Evolutionary conservation across 1,140 invertebrate genomes (phyloP).

Genomic region (Proctacanthus coquilletti): DNA sequence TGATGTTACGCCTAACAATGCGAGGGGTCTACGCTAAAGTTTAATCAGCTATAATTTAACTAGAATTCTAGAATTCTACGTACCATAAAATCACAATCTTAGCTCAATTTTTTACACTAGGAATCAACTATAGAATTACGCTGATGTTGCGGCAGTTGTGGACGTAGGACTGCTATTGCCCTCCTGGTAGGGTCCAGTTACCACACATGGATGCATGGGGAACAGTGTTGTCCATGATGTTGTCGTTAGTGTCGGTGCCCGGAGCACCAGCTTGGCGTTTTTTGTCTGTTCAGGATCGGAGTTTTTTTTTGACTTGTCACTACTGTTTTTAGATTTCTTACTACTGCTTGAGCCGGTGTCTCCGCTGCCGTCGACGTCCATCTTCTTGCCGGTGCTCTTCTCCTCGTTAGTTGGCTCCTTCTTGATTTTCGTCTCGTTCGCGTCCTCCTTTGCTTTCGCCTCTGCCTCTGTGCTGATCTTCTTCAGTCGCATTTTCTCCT

Average conservation of each 20-base stretch:
- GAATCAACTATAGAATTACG: no score
- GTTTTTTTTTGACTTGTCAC: slow-evolving; percentile 9
- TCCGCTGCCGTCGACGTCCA: slow-evolving; percentile 25
- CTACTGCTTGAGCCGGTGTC: slow-evolving; percentile 10
- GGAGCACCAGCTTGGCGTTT: slow-evolving; percentile 45
- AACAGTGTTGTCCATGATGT: slow-evolving; percentile 72
- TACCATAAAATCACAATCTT: no score
- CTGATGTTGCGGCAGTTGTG: slow-evolving; percentile 18
- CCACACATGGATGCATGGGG: slow-evolving; percentile 68
- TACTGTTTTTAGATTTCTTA: slow-evolving; percentile 14
- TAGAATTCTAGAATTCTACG: no score
- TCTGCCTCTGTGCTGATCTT: slow-evolving; percentile 35
- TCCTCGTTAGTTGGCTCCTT: slow-evolving; percentile 21
- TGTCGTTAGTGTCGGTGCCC: slow-evolving; percentile 55
- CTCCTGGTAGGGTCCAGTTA: slow-evolving; percentile 67
- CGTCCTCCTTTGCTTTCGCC: slow-evolving; percentile 28
- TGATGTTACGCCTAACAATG: no score
- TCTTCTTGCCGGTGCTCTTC: slow-evolving; percentile 9
- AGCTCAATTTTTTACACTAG: no score
- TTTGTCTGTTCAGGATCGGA: slow-evolving; percentile 20
- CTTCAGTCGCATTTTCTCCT: slow-evolving; percentile 70
- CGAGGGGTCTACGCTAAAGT: no score
- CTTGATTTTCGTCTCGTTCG: slow-evolving; percentile 19
- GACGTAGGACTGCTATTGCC: slow-evolving; percentile 31
- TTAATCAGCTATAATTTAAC: no score